phyloP scores from a whole-genome alignment of 2,888 invertebrate genomes.

The Troides aeacus region DNA sequence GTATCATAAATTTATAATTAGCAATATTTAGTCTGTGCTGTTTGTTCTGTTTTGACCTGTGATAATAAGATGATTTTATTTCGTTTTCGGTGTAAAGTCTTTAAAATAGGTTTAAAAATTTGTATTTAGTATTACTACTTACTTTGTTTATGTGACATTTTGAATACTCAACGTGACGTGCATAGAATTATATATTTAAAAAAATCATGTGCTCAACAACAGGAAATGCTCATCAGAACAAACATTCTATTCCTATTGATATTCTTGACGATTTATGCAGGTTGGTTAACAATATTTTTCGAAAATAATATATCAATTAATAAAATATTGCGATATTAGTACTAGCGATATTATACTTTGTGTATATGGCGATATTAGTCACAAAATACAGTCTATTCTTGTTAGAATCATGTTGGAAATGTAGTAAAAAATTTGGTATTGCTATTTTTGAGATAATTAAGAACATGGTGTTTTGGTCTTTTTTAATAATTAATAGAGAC shows the following conservation, averaged over 20 bases:
- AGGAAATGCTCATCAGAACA: conserved; percentile 55
- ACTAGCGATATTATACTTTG: too few relatives aligned
- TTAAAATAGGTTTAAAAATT: background rate
- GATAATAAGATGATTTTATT: background rate
- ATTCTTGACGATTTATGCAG: conserved; percentile 94
- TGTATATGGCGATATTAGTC: too few relatives aligned
- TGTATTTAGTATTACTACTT: background rate
- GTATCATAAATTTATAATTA: too few relatives aligned
- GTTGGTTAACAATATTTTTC: conserved; percentile 44
- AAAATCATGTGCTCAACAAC: conserved; percentile 51
- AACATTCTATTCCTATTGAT: conserved; percentile 89
- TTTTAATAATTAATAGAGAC: too few relatives aligned
- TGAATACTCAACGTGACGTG: background rate
- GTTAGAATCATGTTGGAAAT: background rate
- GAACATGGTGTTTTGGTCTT: too few relatives aligned
- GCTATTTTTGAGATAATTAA: background rate
- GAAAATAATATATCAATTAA: too few relatives aligned
- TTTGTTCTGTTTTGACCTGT: too few relatives aligned
- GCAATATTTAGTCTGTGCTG: too few relatives aligned
- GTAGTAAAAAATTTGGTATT: background rate
- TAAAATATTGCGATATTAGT: background rate
- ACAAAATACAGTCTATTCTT: background rate
- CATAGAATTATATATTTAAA: background rate
- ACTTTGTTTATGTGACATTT: conserved; percentile 1
- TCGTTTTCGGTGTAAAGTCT: background rate